A percentile compares a stretch with the other conserved stretches of the same genome.
phyloP scores from a whole-genome alignment of 1,140 invertebrate species.

The Neotoxoptera formosana region DNA sequence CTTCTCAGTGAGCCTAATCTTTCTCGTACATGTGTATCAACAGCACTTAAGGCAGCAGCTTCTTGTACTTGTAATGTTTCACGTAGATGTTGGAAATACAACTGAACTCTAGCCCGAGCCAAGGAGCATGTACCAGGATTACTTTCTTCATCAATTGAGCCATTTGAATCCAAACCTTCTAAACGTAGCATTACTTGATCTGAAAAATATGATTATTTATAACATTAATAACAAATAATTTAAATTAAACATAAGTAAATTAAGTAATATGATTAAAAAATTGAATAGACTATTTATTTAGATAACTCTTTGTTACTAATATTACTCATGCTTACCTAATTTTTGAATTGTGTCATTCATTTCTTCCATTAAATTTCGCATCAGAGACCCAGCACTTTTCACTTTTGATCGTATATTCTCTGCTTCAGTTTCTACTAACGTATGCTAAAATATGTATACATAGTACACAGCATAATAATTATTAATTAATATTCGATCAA shows the following conservation, averaged over 20 bases:
- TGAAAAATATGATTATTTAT: slow-evolving; percentile 59
- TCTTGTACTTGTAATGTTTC: slow-evolving; percentile 69
- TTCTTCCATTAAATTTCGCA: slow-evolving; percentile 70
- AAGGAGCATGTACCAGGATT: slow-evolving; percentile 65
- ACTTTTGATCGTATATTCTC: slow-evolving; percentile 68
- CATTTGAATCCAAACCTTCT: slow-evolving; percentile 64
- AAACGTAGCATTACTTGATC: slow-evolving; percentile 65
- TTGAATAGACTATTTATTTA: background rate
- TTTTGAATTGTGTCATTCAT: slow-evolving; percentile 68
- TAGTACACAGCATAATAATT: background rate
- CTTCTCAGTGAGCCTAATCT: slow-evolving; percentile 69
- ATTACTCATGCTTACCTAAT: slow-evolving; percentile 63
- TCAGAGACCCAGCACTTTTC: slow-evolving; percentile 66
- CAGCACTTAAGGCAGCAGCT: slow-evolving; percentile 67
- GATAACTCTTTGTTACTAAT: background rate
- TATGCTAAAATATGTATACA: slow-evolving; percentile 64
- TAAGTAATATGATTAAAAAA: background rate
- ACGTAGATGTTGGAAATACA: slow-evolving; percentile 69
- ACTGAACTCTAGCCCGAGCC: slow-evolving; percentile 66
- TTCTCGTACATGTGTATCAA: slow-evolving; percentile 70
- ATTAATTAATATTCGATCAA: background rate
- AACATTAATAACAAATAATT: background rate
- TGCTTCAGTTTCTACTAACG: slow-evolving; percentile 69
- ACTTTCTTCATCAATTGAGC: slow-evolving; percentile 59
- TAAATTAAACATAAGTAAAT: background rate